phyloP scores from a whole-genome alignment of 2,113 vertebrate species.

The Coryphaenoides rupestris region DNA sequence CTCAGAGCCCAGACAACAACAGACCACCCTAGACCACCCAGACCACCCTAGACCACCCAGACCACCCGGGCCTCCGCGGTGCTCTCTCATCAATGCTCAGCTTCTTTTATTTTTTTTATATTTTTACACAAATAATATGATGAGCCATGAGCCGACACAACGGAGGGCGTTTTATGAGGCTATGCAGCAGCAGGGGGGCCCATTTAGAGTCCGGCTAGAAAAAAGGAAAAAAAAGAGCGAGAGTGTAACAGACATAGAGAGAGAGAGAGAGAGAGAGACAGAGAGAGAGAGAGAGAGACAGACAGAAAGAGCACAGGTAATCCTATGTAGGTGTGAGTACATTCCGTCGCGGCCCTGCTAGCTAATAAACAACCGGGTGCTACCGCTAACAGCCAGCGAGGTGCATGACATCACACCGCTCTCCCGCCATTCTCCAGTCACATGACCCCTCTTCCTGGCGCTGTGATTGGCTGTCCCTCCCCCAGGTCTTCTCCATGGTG shows the following conservation, averaged over 20 bases:
- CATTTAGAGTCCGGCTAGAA: background rate
- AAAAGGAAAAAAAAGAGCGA: background rate
- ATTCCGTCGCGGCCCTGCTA: constrained; percentile 27
- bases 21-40: background rate
- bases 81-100: no score
- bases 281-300: background rate
- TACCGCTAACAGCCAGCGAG: background rate
- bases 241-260: no score
- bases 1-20: background rate
- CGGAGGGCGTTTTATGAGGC: no score
- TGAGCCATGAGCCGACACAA: no score
- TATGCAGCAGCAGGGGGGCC: no score
- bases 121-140: no score
- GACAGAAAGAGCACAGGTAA: constrained; percentile 13
- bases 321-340: constrained; percentile 29
- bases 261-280: no score
- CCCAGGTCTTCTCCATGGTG: constrained; percentile 92
- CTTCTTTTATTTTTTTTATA: no score
- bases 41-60: no score
- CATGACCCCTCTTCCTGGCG: background rate
- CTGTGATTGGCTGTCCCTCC: background rate
- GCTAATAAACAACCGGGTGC: constrained; percentile 13
- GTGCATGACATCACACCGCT: background rate
- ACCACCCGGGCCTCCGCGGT: no score
- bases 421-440: background rate